Conservation (phyloP, 2,113 vertebrate genomes). For the Mastomys natalensis region DNA sequence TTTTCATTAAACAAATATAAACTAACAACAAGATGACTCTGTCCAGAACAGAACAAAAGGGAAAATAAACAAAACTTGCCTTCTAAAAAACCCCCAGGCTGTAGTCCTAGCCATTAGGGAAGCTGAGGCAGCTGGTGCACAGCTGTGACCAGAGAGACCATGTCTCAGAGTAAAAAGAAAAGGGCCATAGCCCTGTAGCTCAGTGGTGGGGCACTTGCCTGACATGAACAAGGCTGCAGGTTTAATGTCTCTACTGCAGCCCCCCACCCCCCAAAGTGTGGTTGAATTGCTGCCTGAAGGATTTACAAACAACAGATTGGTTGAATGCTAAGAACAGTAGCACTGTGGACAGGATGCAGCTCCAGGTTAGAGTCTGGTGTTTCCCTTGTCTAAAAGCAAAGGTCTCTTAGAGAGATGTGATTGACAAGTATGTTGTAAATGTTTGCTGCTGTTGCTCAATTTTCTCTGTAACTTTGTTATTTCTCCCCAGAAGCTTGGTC, state of each 20-base stretch:
- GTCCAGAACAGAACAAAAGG: neutral
- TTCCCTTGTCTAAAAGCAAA: constrained; percentile 45
- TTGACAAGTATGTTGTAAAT: constrained; percentile 38
- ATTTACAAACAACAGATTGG: neutral
- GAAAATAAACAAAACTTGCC: neutral
- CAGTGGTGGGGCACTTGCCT: neutral
- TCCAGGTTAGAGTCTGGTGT: constrained; percentile 13
- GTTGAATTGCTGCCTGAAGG: neutral
- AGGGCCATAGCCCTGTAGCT: neutral
- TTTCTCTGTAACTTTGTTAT: constrained; percentile 38
- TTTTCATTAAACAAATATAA: no score
- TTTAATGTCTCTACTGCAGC: neutral
- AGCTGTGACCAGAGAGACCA: neutral
- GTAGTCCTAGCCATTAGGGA: neutral
- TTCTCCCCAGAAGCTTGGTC: constrained; percentile 5
- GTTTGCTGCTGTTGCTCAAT: constrained; percentile 38
- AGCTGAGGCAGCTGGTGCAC: neutral
- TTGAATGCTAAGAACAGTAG: neutral
- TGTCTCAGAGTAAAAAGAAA: neutral
- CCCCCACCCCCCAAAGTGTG: no score
- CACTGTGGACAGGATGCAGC: neutral
- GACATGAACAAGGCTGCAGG: neutral
- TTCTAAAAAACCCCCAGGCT: neutral
- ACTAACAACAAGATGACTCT: neutral
- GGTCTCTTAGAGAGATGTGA: neutral